A percentile compares a stretch with the other conserved stretches of the same genome.
Conservation (phyloP, 2,797 vertebrate species). For the Caiman crocodilus region DNA sequence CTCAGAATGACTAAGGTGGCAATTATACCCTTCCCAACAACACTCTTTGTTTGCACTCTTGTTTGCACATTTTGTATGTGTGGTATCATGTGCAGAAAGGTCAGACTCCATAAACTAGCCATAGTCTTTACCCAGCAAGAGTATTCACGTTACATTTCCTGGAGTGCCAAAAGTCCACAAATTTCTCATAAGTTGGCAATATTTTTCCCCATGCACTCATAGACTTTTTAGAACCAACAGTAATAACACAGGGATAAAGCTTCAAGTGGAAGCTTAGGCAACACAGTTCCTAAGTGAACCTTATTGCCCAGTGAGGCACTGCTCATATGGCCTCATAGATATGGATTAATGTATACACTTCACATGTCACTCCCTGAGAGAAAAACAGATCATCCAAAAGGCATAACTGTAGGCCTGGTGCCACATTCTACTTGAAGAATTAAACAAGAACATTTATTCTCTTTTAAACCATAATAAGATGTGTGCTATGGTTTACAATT, state of each 20-base stretch:
- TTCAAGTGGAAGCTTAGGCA: not conserved
- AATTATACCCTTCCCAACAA: not conserved
- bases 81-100: not conserved
- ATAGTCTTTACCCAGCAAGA: not conserved
- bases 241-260: rapidly evolving
- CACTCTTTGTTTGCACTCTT: no score
- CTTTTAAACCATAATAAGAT: not conserved
- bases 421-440: not conserved
- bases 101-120: not conserved
- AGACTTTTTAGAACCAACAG: not conserved
- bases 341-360: rapidly evolving
- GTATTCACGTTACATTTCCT: rapidly evolving
- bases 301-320: rapidly evolving
- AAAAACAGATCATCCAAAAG: not conserved
- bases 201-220: not conserved
- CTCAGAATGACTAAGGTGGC: not conserved
- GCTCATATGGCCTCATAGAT: rapidly evolving
- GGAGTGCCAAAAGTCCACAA: not conserved
- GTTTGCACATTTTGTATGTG: rapidly evolving
- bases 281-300: not conserved
- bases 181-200: not conserved
- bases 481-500: rapidly evolving
- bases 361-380: not conserved
- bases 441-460: not conserved
- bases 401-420: rapidly evolving